phyloP scores from a whole-genome alignment of 1,140 invertebrate genomes.

The Mizuhopecten yessoensis region DNA sequence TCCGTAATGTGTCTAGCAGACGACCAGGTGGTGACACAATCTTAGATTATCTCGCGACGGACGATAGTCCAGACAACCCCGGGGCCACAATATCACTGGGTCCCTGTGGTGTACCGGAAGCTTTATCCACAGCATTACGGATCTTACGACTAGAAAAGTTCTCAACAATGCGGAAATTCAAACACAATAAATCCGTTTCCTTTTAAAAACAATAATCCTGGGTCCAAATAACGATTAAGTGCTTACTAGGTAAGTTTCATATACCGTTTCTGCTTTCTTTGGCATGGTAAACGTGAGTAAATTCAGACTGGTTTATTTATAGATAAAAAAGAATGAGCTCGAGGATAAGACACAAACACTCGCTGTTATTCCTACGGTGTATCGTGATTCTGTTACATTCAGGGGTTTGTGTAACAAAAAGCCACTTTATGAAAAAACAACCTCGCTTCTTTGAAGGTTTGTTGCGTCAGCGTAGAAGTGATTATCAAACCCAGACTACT shows the following conservation, averaged over 20 bases:
- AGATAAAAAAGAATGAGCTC: background rate
- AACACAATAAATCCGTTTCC: background rate
- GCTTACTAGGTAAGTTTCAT: background rate
- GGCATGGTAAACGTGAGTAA: background rate
- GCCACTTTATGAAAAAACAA: background rate
- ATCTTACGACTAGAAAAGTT: background rate
- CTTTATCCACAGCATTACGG: background rate
- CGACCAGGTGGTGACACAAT: slow-evolving; percentile 20
- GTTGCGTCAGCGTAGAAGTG: background rate
- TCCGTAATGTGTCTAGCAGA: slow-evolving; percentile 22
- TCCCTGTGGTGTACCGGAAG: background rate
- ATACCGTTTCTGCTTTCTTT: background rate
- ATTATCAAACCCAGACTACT: background rate
- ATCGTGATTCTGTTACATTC: background rate
- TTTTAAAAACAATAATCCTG: background rate
- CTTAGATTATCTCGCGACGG: slow-evolving; percentile 37
- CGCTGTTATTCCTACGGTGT: background rate
- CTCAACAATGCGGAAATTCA: background rate
- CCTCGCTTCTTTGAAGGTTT: slow-evolving; percentile 1
- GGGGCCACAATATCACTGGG: background rate
- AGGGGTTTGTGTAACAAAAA: background rate
- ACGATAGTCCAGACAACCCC: slow-evolving; percentile 21
- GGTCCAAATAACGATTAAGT: background rate
- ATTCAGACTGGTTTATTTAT: slow-evolving; percentile 10
- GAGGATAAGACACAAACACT: background rate